Conservation (phyloP, 2,797 vertebrate genomes). For the Anguilla marmorata region DNA sequence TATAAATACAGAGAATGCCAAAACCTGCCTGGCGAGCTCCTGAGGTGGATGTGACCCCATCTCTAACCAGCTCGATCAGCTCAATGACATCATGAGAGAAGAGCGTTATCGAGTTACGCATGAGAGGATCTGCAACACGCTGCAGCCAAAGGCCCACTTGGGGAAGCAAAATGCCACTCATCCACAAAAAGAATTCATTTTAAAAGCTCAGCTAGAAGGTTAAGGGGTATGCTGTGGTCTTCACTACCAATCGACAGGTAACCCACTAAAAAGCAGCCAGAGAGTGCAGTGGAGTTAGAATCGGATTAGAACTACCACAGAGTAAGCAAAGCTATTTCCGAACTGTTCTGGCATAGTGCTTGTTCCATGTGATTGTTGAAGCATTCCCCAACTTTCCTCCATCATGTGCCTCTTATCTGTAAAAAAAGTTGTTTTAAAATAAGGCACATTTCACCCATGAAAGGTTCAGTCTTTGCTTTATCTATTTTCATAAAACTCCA, state of each 20-base stretch:
- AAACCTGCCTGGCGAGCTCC: neutral
- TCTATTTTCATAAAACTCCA: neutral
- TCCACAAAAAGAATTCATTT: neutral
- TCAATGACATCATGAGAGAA: neutral
- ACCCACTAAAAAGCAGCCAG: neutral
- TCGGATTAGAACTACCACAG: neutral
- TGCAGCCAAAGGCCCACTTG: neutral
- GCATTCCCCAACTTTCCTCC: neutral
- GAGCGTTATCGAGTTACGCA: neutral
- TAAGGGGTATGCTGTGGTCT: neutral
- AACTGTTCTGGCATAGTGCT: neutral
- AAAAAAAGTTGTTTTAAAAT: neutral
- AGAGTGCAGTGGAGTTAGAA: neutral
- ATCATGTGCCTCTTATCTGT: neutral
- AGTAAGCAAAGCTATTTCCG: neutral
- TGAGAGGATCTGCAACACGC: neutral
- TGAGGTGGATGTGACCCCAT: neutral
- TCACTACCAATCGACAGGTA: neutral
- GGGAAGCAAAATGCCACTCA: slow-evolving; percentile 3
- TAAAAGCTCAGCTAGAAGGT: neutral
- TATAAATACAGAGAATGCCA: slow-evolving; percentile 10
- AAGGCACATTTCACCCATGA: neutral
- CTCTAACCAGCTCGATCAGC: slow-evolving; percentile 19
- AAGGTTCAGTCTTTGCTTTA: neutral
- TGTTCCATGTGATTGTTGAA: neutral